A percentile compares a stretch with the other conserved stretches of the same genome.
Conservation (phyloP, 1,140 invertebrate species). For the Pteromalus puparum region DNA sequence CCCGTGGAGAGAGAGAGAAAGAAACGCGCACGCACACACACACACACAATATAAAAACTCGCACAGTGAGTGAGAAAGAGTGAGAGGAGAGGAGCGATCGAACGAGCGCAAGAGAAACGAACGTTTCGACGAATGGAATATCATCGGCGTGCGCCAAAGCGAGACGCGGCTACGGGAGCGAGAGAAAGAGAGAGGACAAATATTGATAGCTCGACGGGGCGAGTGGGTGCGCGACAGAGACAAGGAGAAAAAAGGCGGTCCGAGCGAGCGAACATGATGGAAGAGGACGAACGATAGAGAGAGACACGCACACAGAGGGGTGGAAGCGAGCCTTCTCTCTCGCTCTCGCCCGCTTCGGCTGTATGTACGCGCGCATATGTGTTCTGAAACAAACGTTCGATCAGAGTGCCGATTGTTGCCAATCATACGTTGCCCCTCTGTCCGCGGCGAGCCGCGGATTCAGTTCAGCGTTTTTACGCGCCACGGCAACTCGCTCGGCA, state of each 20-base stretch:
- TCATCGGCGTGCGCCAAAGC: constrained; percentile 43
- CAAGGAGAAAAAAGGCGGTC: constrained; percentile 52
- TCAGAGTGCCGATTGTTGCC: constrained; percentile 74
- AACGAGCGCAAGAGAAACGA: constrained; percentile 22
- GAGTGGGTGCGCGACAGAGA: constrained; percentile 42
- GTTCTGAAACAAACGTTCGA: constrained; percentile 72
- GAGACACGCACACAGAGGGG: constrained; percentile 53
- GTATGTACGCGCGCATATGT: constrained; percentile 45
- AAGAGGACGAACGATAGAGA: constrained; percentile 43
- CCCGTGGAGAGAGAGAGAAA: not conserved
- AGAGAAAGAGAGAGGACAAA: constrained; percentile 44
- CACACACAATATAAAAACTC: not conserved
- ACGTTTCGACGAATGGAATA: constrained; percentile 52
- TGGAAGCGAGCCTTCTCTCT: constrained; percentile 45
- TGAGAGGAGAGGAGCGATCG: not conserved
- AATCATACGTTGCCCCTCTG: constrained; percentile 72
- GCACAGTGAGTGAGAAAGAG: constrained; percentile 6
- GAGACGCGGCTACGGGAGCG: constrained; percentile 9
- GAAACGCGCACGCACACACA: not conserved
- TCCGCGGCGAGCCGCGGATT: constrained; percentile 63
- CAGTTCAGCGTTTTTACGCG: constrained; percentile 73
- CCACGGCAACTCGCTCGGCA: constrained; percentile 60
- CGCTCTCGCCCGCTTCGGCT: not conserved
- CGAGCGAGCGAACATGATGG: constrained; percentile 18
- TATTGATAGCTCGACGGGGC: constrained; percentile 35